Percentiles rank a stretch among this genome's conserved stretches.
Conservation (phyloP, 2,888 invertebrate genomes). For the Gibbula magus region DNA sequence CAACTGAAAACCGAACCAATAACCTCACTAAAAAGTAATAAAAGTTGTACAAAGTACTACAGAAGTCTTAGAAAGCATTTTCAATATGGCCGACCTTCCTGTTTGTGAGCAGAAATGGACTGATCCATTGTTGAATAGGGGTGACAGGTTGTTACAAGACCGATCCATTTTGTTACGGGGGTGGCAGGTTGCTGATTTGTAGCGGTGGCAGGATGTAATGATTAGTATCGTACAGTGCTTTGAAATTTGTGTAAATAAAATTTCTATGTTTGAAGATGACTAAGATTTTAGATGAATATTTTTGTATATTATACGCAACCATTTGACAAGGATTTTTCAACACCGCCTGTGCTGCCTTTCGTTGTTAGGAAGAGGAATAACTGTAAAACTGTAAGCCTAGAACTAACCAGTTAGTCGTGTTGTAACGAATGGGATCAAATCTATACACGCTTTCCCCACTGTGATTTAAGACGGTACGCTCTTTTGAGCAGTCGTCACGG, state of each 20-base stretch:
- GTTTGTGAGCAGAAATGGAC: no score
- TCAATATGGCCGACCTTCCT: no score
- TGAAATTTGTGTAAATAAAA: slow-evolving; percentile 8
- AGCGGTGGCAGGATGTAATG: neutral
- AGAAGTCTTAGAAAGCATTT: no score
- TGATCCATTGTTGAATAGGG: no score
- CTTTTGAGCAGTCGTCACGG: slow-evolving; percentile 1
- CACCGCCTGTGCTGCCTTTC: slow-evolving; percentile 9
- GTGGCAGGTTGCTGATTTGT: no score
- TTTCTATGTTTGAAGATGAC: slow-evolving; percentile 13
- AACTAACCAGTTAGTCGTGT: neutral
- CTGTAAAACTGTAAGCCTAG: neutral
- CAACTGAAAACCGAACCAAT: no score
- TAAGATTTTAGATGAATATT: slow-evolving; percentile 22
- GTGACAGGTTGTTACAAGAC: no score
- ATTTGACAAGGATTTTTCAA: neutral
- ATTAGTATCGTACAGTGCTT: slow-evolving; percentile 11
- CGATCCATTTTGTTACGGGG: no score
- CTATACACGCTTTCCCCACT: neutral
- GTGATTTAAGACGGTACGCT: neutral
- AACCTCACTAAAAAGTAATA: no score
- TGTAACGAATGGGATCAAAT: slow-evolving; percentile 1
- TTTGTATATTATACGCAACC: slow-evolving; percentile 21
- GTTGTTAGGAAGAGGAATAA: neutral
- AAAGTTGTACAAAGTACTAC: no score